Evolutionary conservation across 2,888 invertebrate genomes (phyloP), one percentile per base, ranked within the genome.

Genomic region (Lacanobia wlatinum): DNA sequence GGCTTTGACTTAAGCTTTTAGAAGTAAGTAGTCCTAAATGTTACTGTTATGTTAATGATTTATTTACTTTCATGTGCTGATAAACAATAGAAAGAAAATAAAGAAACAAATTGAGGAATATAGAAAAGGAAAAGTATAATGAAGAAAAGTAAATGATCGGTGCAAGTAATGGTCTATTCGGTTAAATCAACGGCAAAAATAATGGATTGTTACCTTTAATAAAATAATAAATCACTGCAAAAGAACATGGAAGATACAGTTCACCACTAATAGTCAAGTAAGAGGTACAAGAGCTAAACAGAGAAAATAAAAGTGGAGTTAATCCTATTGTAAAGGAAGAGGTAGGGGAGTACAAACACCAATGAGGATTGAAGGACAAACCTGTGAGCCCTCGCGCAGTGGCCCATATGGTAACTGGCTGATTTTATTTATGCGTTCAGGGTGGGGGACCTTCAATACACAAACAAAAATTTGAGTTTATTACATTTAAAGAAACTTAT

Each of bases 391-490:
- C 95, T 97, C 97, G 96, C 97, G 97, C 96, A 97, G 97, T 93
- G 95, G 95, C 96, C 97, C 97, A 97, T 97, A 97, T 96, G 96
- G 96, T 96, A 97, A 97, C 97, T 97, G 97, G 96, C 96, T 96
- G 92, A 95, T 96, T 96, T 96, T 96, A 96, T 95, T 96, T 90
- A 96, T 94, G 95, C 96, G 96, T 96, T 96, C 96, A 94, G 96
- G 97, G 95, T 97, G 97, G 94, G 97, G 96, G 94, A 97, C 97
- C 97, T 97, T 97, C 94, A 96, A 97, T 96, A 97, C 96, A 97
- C 94, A 96, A 96, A 94, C 94, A 96, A 91, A 94, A 94, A 94
- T 92, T 93, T 90, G 93, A 94, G 90, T 95, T 93, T 91, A 92
- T 91, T 89, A 92, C 89, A 87, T 89, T 91, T 86, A 76, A 87